These are phyloP conservation scores for Chironomus riparius DNA, from an alignment of 2,888 invertebrate species.

Conservation along the genomic window DNA sequence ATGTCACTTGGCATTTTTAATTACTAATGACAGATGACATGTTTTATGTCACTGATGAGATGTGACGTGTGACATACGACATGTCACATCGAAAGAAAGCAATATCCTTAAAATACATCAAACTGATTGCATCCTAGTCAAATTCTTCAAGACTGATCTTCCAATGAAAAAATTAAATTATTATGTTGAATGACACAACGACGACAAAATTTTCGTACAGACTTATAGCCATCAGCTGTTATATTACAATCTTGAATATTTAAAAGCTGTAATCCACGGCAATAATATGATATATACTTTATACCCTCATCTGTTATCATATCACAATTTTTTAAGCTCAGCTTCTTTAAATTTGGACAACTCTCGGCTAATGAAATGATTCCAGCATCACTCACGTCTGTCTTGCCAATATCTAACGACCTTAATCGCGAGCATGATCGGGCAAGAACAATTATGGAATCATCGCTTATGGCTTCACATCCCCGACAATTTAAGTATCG, in stretches of 20 bases:
- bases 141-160: neutral
- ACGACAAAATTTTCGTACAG: constrained; percentile 87
- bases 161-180: constrained; percentile 59
- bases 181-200: constrained; percentile 91
- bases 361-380: constrained; percentile 77
- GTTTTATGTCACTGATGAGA: too few species aligned
- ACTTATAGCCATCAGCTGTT: constrained; percentile 78
- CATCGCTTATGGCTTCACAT: constrained; percentile 90
- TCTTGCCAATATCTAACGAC: constrained; percentile 85
- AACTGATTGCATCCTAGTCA: too few species aligned
- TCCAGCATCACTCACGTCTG: constrained; percentile 86
- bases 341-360: constrained; percentile 81
- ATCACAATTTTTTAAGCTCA: constrained; percentile 85
- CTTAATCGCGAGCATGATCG: constrained; percentile 75
- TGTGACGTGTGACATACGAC: too few species aligned
- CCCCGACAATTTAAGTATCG: constrained; percentile 85
- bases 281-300: constrained; percentile 81
- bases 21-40: too few species aligned
- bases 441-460: constrained; percentile 77
- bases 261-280: constrained; percentile 78
- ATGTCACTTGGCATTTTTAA: too few species aligned
- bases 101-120: too few species aligned
- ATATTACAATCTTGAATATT: constrained; percentile 92
- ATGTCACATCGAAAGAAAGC: too few species aligned
- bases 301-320: constrained; percentile 82